Conservation (phyloP, 2,113 vertebrate species). For the Ameiurus melas region DNA sequence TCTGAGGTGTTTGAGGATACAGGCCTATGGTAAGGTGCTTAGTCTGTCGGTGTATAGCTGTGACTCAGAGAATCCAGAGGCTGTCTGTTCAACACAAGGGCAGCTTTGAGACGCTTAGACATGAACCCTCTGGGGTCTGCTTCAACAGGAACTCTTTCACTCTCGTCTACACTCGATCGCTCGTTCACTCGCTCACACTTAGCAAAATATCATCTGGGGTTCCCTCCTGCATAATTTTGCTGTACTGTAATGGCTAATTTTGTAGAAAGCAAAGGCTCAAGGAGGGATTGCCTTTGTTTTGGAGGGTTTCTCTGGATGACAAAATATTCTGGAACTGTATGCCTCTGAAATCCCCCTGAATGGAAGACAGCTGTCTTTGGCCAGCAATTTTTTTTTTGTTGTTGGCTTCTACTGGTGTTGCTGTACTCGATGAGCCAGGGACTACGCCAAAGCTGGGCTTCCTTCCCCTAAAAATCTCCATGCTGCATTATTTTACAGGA, state of each 20-base stretch:
- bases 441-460: slow-evolving; percentile 59
- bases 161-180: not conserved
- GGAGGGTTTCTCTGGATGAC: slow-evolving; percentile 86
- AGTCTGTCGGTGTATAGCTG: slow-evolving; percentile 41
- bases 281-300: slow-evolving; percentile 81
- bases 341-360: slow-evolving; percentile 85
- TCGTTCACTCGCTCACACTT: not conserved
- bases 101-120: slow-evolving; percentile 39
- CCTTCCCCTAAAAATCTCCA: slow-evolving; percentile 66
- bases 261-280: slow-evolving; percentile 39
- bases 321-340: slow-evolving; percentile 83
- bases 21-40: slow-evolving; percentile 41
- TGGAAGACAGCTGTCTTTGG: slow-evolving; percentile 77
- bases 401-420: slow-evolving; percentile 66
- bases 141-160: slow-evolving; percentile 28
- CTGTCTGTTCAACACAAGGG: slow-evolving; percentile 41
- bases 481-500: slow-evolving; percentile 63
- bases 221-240: slow-evolving; percentile 61
- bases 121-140: slow-evolving; percentile 32
- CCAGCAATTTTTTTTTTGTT: slow-evolving; percentile 38
- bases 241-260: slow-evolving; percentile 55
- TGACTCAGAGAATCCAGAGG: slow-evolving; percentile 62
- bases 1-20: slow-evolving; percentile 26
- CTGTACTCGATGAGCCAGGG: slow-evolving; percentile 44
- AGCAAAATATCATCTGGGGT: slow-evolving; percentile 36